phyloP scores from a whole-genome alignment of 2,888 invertebrate species.

The Ametastegia equiseti region DNA sequence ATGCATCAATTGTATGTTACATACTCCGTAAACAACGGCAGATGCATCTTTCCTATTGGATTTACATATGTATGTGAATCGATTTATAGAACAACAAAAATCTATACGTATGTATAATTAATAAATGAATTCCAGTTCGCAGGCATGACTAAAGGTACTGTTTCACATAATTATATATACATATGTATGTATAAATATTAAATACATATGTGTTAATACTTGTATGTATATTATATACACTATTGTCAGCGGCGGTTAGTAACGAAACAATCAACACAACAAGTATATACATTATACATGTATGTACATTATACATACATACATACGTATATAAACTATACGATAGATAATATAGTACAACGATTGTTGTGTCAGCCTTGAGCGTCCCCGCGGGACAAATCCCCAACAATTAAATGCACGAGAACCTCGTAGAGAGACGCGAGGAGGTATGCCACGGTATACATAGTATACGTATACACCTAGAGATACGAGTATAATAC shows the following conservation, averaged over 20 bases:
- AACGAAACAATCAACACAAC: constrained; percentile 34
- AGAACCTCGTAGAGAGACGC: too few relatives aligned
- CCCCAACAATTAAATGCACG: constrained; percentile 65
- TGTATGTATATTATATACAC: too few relatives aligned
- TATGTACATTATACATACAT: neutral
- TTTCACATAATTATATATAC: neutral
- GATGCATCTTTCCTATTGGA: too few relatives aligned
- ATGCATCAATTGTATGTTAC: neutral
- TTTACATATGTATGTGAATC: too few relatives aligned
- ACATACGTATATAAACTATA: too few relatives aligned
- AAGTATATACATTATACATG: neutral
- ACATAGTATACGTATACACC: neutral
- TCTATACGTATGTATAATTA: too few relatives aligned
- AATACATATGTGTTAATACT: too few relatives aligned
- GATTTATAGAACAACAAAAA: too few relatives aligned
- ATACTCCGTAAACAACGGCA: too few relatives aligned
- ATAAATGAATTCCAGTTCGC: neutral
- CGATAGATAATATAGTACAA: neutral
- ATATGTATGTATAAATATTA: neutral
- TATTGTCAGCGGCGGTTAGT: too few relatives aligned
- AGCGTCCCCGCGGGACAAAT: constrained; percentile 60
- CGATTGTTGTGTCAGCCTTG: constrained; percentile 64
- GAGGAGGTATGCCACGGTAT: neutral
- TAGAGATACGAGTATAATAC: neutral
- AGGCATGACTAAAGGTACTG: too few relatives aligned